phyloP scores from a whole-genome alignment of 2,113 vertebrate species.

The Rhodinocichla rosea region DNA sequence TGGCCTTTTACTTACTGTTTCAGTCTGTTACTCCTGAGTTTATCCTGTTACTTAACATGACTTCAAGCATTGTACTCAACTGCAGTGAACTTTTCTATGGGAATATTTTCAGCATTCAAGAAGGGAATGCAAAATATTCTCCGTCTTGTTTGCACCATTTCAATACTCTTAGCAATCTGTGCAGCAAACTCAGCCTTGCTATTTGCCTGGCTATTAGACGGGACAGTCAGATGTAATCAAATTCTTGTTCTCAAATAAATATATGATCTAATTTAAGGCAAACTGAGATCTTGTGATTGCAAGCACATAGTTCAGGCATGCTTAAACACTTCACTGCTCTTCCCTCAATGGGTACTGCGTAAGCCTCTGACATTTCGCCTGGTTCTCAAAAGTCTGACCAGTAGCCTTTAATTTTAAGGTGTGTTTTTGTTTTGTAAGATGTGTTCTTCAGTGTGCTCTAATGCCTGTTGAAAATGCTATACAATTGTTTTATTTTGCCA shows the following conservation, averaged over 20 bases:
- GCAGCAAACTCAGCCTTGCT: not conserved
- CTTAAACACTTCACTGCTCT: not conserved
- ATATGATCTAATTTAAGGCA: slow-evolving; percentile 31
- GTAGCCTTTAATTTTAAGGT: not conserved
- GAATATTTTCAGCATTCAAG: slow-evolving; percentile 12
- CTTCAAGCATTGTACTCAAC: not conserved
- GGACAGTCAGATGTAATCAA: not conserved
- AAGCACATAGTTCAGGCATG: slow-evolving; percentile 15
- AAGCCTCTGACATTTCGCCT: not conserved
- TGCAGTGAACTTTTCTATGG: slow-evolving; percentile 2
- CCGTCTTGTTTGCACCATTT: slow-evolving; percentile 1
- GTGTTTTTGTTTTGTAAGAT: not conserved
- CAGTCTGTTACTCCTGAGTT: not conserved
- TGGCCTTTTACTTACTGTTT: not conserved
- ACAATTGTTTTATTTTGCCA: not conserved
- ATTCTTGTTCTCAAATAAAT: slow-evolving; percentile 36
- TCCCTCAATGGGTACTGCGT: not conserved
- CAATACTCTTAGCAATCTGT: not conserved
- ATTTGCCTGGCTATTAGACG: not conserved
- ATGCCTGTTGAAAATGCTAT: not conserved
- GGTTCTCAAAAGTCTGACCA: not conserved
- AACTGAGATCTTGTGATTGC: slow-evolving; percentile 2
- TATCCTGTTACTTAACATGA: not conserved
- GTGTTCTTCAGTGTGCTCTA: not conserved
- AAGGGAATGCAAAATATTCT: slow-evolving; percentile 32